These are phyloP conservation scores for Cheilinus undulatus DNA, from an alignment of 2,113 vertebrate species.

Conservation along the genomic window DNA sequence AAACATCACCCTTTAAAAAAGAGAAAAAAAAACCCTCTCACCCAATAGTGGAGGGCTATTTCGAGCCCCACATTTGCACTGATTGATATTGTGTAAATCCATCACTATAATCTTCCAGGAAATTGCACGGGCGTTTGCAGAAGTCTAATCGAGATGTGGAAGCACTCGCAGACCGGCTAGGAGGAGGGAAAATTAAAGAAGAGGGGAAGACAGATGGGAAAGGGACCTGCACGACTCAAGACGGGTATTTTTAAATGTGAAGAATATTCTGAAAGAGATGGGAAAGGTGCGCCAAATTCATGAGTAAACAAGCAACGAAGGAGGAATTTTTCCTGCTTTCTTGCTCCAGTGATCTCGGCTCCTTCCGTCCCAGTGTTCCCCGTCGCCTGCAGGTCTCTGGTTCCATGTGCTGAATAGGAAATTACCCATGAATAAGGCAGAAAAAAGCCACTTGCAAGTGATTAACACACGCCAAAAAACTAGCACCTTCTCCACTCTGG, in stretches of 20 bases:
- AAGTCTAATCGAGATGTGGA: slow-evolving; percentile 60
- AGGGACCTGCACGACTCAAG: slow-evolving; percentile 11
- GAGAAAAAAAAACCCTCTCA: slow-evolving; percentile 4
- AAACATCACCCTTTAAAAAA: background rate
- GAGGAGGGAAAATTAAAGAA: slow-evolving; percentile 39
- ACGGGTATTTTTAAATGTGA: slow-evolving; percentile 6
- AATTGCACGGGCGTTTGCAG: slow-evolving; percentile 64
- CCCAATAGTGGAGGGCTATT: slow-evolving; percentile 27
- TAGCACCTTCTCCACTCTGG: slow-evolving; percentile 11
- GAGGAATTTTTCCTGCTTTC: slow-evolving; percentile 22
- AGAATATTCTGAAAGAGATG: background rate
- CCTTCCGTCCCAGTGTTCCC: slow-evolving; percentile 28
- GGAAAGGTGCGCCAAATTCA: slow-evolving; percentile 26
- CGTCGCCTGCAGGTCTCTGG: slow-evolving; percentile 55
- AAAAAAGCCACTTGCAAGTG: slow-evolving; percentile 38
- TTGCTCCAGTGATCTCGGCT: slow-evolving; percentile 52
- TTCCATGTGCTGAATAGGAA: slow-evolving; percentile 58
- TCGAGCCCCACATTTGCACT: slow-evolving; percentile 46
- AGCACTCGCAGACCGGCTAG: slow-evolving; percentile 28
- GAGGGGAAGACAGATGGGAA: slow-evolving; percentile 26
- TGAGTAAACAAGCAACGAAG: slow-evolving; percentile 34
- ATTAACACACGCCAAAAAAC: slow-evolving; percentile 55
- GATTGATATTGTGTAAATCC: slow-evolving; percentile 71
- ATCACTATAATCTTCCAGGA: slow-evolving; percentile 71
- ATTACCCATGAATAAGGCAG: slow-evolving; percentile 61